phyloP scores from a whole-genome alignment of 2,113 vertebrate genomes.

The Alectura lathami region DNA sequence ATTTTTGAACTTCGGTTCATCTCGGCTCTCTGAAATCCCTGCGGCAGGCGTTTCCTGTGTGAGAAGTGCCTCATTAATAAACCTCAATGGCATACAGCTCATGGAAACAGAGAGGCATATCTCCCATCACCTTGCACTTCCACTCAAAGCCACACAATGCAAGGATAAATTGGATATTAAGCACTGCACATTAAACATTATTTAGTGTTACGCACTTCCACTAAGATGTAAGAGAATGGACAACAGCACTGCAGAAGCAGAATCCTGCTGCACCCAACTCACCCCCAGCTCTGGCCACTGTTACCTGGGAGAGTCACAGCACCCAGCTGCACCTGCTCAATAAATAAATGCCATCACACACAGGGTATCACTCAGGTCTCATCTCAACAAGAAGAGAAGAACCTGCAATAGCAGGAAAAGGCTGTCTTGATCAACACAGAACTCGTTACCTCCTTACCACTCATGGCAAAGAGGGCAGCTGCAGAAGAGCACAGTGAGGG shows the following conservation, averaged over 20 bases:
- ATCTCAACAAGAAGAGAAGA: neutral
- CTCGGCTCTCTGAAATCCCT: neutral
- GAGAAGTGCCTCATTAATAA: neutral
- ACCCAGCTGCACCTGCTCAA: neutral
- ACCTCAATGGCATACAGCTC: neutral
- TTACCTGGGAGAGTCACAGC: neutral
- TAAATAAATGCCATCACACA: neutral
- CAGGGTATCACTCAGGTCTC: neutral
- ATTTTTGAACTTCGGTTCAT: neutral
- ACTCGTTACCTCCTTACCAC: neutral
- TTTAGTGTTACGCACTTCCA: neutral
- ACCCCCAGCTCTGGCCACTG: neutral
- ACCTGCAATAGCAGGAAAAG: neutral
- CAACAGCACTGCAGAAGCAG: neutral
- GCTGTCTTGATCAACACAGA: fast-evolving
- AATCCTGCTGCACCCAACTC: neutral
- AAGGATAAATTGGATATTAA: neutral
- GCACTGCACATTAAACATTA: neutral
- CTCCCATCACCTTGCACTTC: neutral
- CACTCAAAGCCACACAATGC: neutral
- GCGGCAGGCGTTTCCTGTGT: neutral
- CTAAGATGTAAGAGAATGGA: neutral
- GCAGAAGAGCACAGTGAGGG: neutral
- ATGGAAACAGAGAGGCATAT: fast-evolving
- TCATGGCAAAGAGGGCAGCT: fast-evolving